These are phyloP conservation scores for Drosophila engyochracea DNA, from an alignment of 2,888 invertebrate genomes.

Conservation along the genomic window DNA sequence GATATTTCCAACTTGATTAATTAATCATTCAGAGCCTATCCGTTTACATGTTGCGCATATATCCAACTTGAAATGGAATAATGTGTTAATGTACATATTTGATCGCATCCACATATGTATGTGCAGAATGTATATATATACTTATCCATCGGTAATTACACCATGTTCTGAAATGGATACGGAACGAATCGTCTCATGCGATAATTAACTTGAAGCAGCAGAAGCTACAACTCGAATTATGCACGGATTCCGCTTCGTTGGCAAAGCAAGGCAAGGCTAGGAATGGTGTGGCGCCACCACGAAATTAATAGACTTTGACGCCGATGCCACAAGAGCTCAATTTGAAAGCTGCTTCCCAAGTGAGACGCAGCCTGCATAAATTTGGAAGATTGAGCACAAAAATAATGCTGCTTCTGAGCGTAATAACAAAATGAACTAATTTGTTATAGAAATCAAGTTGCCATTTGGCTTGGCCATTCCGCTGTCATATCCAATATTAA, in stretches of 20 bases:
- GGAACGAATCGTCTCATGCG: constrained; percentile 14
- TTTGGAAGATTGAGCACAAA: constrained; percentile 42
- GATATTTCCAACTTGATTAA: constrained; percentile 29
- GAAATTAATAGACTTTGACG: constrained; percentile 50
- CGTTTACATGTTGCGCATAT: constrained; percentile 32
- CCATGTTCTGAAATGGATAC: constrained; percentile 2
- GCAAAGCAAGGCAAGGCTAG: background rate
- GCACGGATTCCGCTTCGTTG: background rate
- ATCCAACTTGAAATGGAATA: background rate
- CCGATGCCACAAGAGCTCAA: constrained; percentile 27
- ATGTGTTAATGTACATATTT: constrained; percentile 1
- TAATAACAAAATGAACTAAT: constrained; percentile 70
- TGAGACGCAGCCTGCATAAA: constrained; percentile 41
- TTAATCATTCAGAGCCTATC: constrained; percentile 48
- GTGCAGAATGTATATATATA: background rate
- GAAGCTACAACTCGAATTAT: background rate
- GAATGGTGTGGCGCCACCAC: constrained; percentile 52
- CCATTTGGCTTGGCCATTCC: constrained; percentile 46
- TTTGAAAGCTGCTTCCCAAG: constrained; percentile 29
- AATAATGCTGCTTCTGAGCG: constrained; percentile 48
- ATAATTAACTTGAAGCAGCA: constrained; percentile 20
- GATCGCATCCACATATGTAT: background rate
- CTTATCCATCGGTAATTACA: background rate
- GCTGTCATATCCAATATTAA: constrained; percentile 64
- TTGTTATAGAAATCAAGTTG: constrained; percentile 69